phyloP scores from a whole-genome alignment of 1,140 invertebrate genomes.

The Euura saliciscinereae region DNA sequence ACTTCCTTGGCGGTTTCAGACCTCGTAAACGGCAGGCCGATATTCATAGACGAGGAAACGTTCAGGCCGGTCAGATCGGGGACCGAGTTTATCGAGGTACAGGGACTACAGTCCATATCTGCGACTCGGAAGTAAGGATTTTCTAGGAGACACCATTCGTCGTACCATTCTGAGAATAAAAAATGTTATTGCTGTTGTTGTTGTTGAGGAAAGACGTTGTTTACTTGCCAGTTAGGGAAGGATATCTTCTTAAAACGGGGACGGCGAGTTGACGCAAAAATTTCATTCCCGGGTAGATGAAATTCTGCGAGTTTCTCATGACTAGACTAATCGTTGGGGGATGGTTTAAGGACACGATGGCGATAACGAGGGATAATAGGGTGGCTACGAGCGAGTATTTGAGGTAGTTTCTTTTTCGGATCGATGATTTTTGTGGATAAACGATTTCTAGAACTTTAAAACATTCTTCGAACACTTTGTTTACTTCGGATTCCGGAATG shows the following conservation, averaged over 20 bases:
- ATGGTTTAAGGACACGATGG: conserved; percentile 50
- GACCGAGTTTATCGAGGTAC: conserved; percentile 68
- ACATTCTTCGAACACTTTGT: conserved; percentile 60
- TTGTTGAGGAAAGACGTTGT: conserved; percentile 10
- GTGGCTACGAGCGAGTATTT: conserved; percentile 26
- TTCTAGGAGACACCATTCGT: conserved; percentile 78
- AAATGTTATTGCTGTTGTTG: conserved; percentile 17
- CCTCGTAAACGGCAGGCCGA: conserved; percentile 49
- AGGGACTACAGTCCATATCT: conserved; percentile 80
- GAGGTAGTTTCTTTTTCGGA: conserved; percentile 16
- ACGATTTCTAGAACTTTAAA: conserved; percentile 53
- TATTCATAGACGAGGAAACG: conserved; percentile 45
- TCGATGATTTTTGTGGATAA: conserved; percentile 24
- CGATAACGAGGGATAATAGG: conserved; percentile 34
- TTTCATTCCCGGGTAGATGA: conserved; percentile 72
- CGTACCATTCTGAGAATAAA: conserved; percentile 68
- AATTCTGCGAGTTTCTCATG: conserved; percentile 69
- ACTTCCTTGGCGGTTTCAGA: conserved; percentile 32
- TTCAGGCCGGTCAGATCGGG: conserved; percentile 57
- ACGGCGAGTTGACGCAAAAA: conserved; percentile 66
- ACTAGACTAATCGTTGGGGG: conserved; percentile 62
- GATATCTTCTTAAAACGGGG: conserved; percentile 66
- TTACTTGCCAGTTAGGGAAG: conserved; percentile 65
- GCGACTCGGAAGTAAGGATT: conserved; percentile 76
- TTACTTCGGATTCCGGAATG: conserved; percentile 60